phyloP scores from a whole-genome alignment of 1,140 invertebrate species.

The Eufriesea mexicana region DNA sequence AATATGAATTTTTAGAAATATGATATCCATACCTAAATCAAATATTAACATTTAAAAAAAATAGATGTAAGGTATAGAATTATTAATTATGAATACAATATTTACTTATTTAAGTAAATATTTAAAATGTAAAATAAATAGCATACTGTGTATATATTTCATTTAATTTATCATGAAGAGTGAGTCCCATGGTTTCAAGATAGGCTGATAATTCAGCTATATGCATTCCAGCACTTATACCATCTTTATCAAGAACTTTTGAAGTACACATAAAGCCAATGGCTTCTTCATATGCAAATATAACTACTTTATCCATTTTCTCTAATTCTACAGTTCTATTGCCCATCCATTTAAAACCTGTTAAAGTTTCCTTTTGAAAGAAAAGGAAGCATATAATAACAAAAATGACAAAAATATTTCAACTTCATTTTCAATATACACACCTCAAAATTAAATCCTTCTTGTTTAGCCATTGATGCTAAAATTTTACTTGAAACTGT shows the following conservation, averaged over 20 bases:
- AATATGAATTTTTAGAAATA: conserved; percentile 93
- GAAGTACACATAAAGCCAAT: conserved; percentile 97
- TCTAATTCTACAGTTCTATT: conserved; percentile 91
- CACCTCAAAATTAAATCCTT: conserved; percentile 93
- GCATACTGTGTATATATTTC: conserved; percentile 89
- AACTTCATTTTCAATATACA: conserved; percentile 8
- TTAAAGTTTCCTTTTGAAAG: conserved; percentile 92
- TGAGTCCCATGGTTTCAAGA: conserved; percentile 86
- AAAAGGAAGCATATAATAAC: conserved; percentile 42
- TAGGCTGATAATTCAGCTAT: conserved; percentile 91
- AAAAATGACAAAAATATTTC: conserved; percentile 2
- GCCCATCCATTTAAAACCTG: conserved; percentile 99
- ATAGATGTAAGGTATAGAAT: not conserved
- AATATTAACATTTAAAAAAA: conserved; percentile 55
- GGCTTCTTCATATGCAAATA: conserved; percentile 98
- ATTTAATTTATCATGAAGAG: conserved; percentile 89
- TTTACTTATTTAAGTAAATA: conserved; percentile 13
- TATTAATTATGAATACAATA: conserved; percentile 29
- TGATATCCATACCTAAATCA: conserved; percentile 89
- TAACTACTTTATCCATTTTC: conserved; percentile 87
- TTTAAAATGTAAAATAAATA: conserved; percentile 3
- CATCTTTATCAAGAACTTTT: conserved; percentile 97
- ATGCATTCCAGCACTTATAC: conserved; percentile 92
- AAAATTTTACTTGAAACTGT: conserved; percentile 99
- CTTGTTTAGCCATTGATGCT: conserved; percentile 89